Evolutionary conservation across 2,113 vertebrate species (phyloP).

Genomic region (Pterocles burchelli): DNA sequence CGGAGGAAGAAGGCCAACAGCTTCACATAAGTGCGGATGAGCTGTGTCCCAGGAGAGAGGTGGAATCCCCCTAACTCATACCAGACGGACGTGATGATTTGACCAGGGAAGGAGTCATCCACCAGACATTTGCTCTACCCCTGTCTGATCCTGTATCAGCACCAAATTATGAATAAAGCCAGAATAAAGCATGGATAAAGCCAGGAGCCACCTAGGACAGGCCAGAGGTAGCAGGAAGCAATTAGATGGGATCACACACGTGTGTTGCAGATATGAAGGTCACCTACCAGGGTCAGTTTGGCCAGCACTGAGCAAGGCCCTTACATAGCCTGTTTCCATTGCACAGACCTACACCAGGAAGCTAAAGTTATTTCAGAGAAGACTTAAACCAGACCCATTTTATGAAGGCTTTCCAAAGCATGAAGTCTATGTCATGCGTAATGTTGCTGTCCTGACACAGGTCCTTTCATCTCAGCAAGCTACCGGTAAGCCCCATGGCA

Average conservation of each 20-base stretch:
- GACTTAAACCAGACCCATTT: background rate
- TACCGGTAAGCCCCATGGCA: background rate
- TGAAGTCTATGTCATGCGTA: rapidly evolving
- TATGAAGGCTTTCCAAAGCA: background rate
- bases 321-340: background rate
- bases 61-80: conserved; percentile 48
- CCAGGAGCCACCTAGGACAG: background rate
- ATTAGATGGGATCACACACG: background rate
- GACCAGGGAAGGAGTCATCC: conserved; percentile 28
- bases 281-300: background rate
- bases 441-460: background rate
- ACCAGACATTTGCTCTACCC: background rate
- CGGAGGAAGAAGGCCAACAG: background rate
- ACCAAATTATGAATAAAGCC: background rate
- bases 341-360: background rate
- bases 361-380: background rate
- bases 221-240: background rate
- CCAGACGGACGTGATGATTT: conserved; percentile 45
- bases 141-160: background rate
- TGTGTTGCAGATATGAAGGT: rapidly evolving
- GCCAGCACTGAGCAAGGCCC: background rate
- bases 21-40: background rate
- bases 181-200: background rate
- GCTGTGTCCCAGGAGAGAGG: background rate
- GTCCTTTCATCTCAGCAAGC: background rate